Conservation (phyloP, 2,113 vertebrate species). For the Nicator chloris region DNA sequence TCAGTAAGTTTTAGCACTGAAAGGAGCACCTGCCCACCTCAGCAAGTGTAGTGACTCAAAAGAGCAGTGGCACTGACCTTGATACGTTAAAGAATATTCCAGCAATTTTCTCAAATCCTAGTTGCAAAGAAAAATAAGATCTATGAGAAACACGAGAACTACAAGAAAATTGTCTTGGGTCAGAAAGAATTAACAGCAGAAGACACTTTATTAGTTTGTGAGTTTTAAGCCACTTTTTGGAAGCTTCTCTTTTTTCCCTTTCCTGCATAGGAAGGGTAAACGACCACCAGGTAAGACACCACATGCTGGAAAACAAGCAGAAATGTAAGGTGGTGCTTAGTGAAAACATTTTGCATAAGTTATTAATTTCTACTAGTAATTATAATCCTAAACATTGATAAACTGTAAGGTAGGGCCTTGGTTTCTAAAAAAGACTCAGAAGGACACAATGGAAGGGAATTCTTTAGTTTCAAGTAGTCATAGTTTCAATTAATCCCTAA, state of each 20-base stretch:
- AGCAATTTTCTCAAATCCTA: neutral
- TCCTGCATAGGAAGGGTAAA: neutral
- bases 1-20: neutral
- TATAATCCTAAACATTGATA: neutral
- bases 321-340: neutral
- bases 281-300: neutral
- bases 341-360: neutral
- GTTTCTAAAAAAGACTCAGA: neutral
- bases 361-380: neutral
- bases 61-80: neutral
- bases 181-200: neutral
- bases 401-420: neutral
- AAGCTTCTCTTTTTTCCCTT: neutral
- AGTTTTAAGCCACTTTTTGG: neutral
- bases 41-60: neutral
- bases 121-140: neutral
- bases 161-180: neutral
- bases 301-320: neutral
- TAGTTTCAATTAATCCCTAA: neutral
- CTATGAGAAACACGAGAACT: neutral
- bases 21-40: neutral
- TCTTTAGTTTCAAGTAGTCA: neutral
- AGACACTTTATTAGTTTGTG: neutral
- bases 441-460: fast-evolving
- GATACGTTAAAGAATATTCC: neutral